Evolutionary conservation across 2,888 invertebrate genomes (phyloP), one percentile per base, ranked within the genome.

Genomic region (Coenonympha glycerion): DNA sequence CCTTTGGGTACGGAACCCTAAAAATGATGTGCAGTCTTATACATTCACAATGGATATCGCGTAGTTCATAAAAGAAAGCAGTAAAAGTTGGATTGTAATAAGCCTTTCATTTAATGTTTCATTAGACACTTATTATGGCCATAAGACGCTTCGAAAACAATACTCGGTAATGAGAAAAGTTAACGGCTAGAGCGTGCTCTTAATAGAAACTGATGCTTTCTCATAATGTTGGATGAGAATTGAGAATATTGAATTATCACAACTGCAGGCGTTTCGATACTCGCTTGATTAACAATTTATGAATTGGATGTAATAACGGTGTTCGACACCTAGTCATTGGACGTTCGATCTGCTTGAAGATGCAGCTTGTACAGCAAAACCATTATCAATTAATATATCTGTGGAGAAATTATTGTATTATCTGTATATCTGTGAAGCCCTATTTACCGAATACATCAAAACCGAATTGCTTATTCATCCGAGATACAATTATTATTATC

Each of bases 91-190:
- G 22, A 39, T 15, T 39, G 9, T 21, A 21, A 19, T 11, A 36
- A 6, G 22, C 13, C 22, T 39, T 39, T 24, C 24, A 39, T 39
- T 39, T 24, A 24, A 22, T 39, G 9, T 24, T 37, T 39, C 18
- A 18, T 34, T 18, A 18, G 18, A 34, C 18, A 19, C 16, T 33
- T 33, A 34, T 34, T 24, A 39, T 24, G 13, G 36, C 21, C 21
- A 36, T 36, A 36, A 36, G 21, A 36, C 36, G 21, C 11, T 21
- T 36, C 36, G 21, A 24, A 15, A 13, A 39, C 39, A 22, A 39
- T 39, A 39, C 39, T 39, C 9, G 22, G 15, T 24, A 24, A 39
- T 22, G 39, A 39, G 39, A 39, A 39, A 39, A 39, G 15, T 39
- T 39, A 15, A 39, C 24, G 39, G 24, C 22, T 39, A 8, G 24